These are phyloP conservation scores for Spongilla lacustris DNA, from an alignment of 37 sponge, comb jelly and placozoan species.

Conservation along the genomic window DNA sequence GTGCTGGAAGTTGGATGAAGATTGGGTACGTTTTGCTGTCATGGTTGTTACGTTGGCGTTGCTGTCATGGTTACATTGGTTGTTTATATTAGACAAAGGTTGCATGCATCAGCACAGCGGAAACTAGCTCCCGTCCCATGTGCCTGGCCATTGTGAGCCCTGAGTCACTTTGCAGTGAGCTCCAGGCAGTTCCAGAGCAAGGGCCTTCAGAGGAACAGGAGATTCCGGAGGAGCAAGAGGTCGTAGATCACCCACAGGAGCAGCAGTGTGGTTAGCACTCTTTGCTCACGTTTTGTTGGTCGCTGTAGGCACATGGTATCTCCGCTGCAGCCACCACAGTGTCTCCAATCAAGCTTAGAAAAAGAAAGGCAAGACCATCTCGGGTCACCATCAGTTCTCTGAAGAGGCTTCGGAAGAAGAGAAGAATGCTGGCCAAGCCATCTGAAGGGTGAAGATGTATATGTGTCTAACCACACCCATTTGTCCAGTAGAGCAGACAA, in stretches of 20 bases:
- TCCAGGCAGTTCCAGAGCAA: background rate
- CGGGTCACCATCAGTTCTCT: background rate
- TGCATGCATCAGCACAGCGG: conserved; percentile 32
- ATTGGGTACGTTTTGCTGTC: conserved; percentile 18
- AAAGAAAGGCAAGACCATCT: background rate
- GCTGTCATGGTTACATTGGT: too few relatives aligned
- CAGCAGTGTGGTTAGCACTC: background rate
- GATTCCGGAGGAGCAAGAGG: background rate
- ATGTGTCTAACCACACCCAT: background rate
- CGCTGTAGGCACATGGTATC: background rate
- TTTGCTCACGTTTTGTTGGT: background rate
- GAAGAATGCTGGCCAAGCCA: background rate
- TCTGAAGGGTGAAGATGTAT: background rate
- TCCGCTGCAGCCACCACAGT: background rate
- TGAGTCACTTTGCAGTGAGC: conserved; percentile 7
- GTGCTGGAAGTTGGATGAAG: conserved; percentile 49
- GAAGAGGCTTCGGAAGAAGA: background rate
- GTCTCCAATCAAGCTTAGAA: background rate
- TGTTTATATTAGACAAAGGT: conserved; percentile 10
- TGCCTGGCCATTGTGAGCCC: conserved; percentile 44
- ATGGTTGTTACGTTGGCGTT: background rate
- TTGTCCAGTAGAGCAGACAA: too few relatives aligned
- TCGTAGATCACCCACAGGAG: background rate
- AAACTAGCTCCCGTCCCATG: conserved; percentile 39
- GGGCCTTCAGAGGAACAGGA: background rate